Conservation (phyloP, 2,888 invertebrate species). For the Pachycephus smyrnensis region DNA sequence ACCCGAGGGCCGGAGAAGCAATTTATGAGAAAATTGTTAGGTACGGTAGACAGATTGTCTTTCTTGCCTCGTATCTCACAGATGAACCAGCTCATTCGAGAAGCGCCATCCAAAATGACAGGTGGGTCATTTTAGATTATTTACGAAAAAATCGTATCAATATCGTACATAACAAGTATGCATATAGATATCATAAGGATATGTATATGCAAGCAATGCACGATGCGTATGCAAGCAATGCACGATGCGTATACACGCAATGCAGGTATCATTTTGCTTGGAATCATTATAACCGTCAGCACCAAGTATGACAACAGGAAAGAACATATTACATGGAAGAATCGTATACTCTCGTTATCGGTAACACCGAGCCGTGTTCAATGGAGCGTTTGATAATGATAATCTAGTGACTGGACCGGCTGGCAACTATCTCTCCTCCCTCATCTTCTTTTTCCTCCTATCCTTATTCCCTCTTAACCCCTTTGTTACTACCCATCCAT, state of each 20-base stretch:
- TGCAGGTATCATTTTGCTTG: not conserved
- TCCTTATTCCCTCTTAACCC: constrained; percentile 24
- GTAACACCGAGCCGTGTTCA: constrained; percentile 16
- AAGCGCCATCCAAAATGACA: not conserved
- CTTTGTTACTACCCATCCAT: constrained; percentile 1
- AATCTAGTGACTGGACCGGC: constrained; percentile 28
- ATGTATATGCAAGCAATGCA: not conserved
- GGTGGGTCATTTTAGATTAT: not conserved
- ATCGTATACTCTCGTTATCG: not conserved
- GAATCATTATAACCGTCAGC: not conserved
- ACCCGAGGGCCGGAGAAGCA: constrained; percentile 41
- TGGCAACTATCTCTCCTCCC: not conserved
- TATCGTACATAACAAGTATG: not conserved
- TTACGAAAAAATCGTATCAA: not conserved
- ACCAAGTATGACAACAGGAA: not conserved
- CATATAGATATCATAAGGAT: not conserved
- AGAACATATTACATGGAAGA: not conserved
- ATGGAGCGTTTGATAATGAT: constrained; percentile 47
- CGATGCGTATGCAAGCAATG: not conserved
- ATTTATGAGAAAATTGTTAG: constrained; percentile 51
- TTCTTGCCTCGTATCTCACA: constrained; percentile 22
- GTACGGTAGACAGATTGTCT: constrained; percentile 30
- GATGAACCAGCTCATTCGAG: constrained; percentile 1
- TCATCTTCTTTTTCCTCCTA: constrained; percentile 4
- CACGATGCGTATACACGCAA: not conserved